These are phyloP conservation scores for Paraescarpia echinospica DNA, from an alignment of 1,140 invertebrate genomes.

Conservation along the genomic window DNA sequence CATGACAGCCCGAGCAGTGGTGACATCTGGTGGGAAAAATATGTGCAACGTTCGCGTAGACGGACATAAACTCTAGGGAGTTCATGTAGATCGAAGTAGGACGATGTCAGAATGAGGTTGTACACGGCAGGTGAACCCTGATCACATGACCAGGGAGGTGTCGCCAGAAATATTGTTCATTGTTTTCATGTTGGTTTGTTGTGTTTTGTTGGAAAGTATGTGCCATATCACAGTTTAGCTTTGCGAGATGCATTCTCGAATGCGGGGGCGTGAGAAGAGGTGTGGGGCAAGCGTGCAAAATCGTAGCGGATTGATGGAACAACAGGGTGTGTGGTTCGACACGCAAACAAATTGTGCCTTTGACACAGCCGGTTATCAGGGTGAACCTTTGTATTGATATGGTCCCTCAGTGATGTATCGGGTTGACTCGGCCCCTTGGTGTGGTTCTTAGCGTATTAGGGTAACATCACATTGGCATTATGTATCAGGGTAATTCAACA, in stretches of 20 bases:
- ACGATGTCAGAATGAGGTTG: background rate
- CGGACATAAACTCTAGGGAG: background rate
- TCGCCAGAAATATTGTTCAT: background rate
- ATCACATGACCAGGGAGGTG: background rate
- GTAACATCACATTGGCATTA: background rate
- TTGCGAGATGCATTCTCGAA: background rate
- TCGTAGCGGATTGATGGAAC: background rate
- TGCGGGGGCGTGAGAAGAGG: background rate
- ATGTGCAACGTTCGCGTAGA: background rate
- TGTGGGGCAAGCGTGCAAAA: background rate
- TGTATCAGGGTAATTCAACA: background rate
- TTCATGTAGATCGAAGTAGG: background rate
- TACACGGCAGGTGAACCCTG: background rate
- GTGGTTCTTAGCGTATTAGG: background rate
- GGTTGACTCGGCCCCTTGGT: background rate
- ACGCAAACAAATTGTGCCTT: background rate
- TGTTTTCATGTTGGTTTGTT: background rate
- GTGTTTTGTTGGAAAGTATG: background rate
- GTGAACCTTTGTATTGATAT: background rate
- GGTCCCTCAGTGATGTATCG: background rate
- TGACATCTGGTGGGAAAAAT: background rate
- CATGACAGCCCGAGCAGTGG: background rate
- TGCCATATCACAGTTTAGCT: slow-evolving; percentile 1
- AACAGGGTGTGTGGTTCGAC: background rate
- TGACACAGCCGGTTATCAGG: background rate